These are phyloP conservation scores for Thaumatotibia leucotreta DNA, from an alignment of 1,140 invertebrate species.

Conservation along the genomic window DNA sequence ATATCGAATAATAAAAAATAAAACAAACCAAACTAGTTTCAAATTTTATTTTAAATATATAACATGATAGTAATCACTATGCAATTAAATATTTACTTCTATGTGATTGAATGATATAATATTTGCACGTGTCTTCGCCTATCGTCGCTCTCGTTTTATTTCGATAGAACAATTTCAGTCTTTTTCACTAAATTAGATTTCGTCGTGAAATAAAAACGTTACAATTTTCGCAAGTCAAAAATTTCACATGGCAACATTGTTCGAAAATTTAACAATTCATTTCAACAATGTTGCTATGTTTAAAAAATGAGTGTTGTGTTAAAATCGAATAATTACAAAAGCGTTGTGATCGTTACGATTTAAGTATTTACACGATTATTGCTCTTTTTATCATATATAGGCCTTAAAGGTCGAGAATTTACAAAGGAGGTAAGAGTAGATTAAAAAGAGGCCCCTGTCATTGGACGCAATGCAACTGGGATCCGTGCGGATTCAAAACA, in stretches of 20 bases:
- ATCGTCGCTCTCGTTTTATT: constrained; percentile 20
- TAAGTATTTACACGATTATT: constrained; percentile 9
- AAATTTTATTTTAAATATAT: constrained; percentile 68
- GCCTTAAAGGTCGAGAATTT: constrained; percentile 5
- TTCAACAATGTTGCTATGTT: not conserved
- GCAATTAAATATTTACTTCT: constrained; percentile 53
- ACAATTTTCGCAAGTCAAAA: not conserved
- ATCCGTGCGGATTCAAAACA: not conserved
- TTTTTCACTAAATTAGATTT: constrained; percentile 31
- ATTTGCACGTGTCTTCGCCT: constrained; percentile 27
- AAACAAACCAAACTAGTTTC: constrained; percentile 45
- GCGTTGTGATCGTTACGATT: constrained; percentile 3
- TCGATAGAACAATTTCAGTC: constrained; percentile 44
- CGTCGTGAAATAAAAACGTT: constrained; percentile 14
- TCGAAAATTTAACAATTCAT: not conserved
- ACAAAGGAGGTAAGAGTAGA: not conserved
- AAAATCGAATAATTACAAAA: not conserved
- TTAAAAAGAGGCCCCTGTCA: not conserved
- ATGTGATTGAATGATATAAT: constrained; percentile 53
- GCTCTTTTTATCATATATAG: constrained; percentile 3
- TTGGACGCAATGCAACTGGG: not conserved
- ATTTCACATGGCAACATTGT: not conserved
- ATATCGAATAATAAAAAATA: no score
- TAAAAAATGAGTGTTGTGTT: not conserved
- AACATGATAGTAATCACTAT: constrained; percentile 67